Base-by-base conservation (phyloP, 2,113 vertebrate species). In the Prochilodus magdalenae region DNA sequence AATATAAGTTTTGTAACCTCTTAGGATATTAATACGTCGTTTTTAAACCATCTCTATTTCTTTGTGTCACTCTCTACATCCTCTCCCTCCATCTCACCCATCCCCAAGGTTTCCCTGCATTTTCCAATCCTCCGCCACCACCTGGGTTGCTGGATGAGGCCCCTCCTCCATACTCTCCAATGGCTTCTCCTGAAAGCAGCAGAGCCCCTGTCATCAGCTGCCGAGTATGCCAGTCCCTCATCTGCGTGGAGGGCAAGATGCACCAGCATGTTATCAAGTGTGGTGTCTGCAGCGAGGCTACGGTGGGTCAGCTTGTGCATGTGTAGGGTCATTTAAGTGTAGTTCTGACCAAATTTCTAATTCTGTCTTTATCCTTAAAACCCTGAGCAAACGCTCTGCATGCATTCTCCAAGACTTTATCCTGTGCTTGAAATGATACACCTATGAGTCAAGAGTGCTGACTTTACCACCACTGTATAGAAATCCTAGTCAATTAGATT, bases 211-310 rank as follows among this genome's bases (percentile, higher is more conserved):
- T 92, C 85, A 92, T 94, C 90, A 90, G 88, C 88, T 94, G 93
- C 81, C 85, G 93, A 0, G 93, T 94, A 22, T 94, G 93, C 75
- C 93, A 94, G 89, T 89, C 86, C 53, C 67, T 90, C 85, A 93
- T 94, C 53, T 90, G 88, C 0, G 90, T 94, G 84, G 92, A 93
- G 85, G 92, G 93, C 5, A 94, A 93, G 86, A 80, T 77, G 18
- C 93, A 94, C 85, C 93, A 94, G 84, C 92, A 94, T 18, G 93
- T 94, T 80, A 90, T 94, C 79, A 94, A 93, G 86, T 94, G 93
- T 79, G 73, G 55, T 55, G 84, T 93, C 84, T 94, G 93, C 88
- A 94, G 91, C 55, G 93, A 94, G 40, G 93, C 93, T 0, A 94
- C 93, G 65, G 93, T 94, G 77, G 89, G 89, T 79, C 49, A n/a